Percentiles rank a stretch among this genome's conserved stretches.
Conservation (phyloP, 2,888 invertebrate species). For the Mamestra brassicae region DNA sequence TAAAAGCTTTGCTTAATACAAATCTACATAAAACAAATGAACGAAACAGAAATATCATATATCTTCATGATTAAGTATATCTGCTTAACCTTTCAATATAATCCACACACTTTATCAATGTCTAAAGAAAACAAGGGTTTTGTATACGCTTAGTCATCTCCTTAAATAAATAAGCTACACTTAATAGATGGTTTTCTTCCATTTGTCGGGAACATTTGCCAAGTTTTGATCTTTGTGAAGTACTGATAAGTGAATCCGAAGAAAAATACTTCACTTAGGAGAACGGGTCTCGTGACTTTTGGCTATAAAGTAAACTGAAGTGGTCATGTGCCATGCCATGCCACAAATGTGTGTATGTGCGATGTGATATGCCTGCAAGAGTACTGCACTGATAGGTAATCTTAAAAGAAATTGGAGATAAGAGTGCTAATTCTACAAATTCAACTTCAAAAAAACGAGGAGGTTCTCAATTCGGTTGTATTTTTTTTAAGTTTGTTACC, state of each 20-base stretch:
- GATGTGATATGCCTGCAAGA: too few species aligned
- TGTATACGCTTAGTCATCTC: constrained; percentile 32
- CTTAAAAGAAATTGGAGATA: not conserved
- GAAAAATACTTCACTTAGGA: constrained; percentile 1
- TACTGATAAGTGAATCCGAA: constrained; percentile 6
- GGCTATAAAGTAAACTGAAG: not conserved
- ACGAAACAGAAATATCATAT: not conserved
- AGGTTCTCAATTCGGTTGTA: too few species aligned
- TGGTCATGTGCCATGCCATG: not conserved
- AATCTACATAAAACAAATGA: constrained; percentile 26
- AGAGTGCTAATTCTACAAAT: too few species aligned
- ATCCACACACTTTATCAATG: constrained; percentile 50
- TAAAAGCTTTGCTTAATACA: not conserved
- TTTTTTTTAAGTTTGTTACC: too few species aligned
- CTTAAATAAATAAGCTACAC: constrained; percentile 26
- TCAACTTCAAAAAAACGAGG: too few species aligned
- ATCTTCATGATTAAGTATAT: constrained; percentile 48
- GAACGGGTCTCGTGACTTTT: not conserved
- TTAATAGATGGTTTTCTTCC: constrained; percentile 24
- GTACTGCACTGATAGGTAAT: not conserved
- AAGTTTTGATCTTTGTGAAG: constrained; percentile 9
- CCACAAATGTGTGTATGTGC: not conserved
- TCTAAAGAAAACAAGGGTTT: constrained; percentile 37
- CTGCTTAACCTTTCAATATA: constrained; percentile 35
- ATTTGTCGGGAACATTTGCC: constrained; percentile 26